phyloP scores from a whole-genome alignment of 2,797 vertebrate species.

The Labroides dimidiatus region DNA sequence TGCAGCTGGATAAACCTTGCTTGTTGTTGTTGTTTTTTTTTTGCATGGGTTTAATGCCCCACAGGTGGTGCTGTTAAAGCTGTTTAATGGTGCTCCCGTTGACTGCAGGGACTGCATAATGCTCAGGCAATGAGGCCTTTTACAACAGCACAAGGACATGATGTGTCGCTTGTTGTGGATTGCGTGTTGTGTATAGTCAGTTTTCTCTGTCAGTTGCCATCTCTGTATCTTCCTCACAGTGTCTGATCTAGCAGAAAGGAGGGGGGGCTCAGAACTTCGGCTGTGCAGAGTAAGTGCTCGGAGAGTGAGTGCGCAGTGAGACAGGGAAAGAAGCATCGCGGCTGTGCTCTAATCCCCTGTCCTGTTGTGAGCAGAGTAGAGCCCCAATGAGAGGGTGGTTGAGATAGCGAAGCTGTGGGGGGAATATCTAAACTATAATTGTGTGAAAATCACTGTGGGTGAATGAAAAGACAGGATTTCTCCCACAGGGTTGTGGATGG shows the following conservation, averaged over 20 bases:
- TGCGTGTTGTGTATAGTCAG: background rate
- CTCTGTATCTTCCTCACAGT: slow-evolving; percentile 1
- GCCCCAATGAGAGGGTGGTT: background rate
- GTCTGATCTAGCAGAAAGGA: background rate
- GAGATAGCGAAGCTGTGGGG: background rate
- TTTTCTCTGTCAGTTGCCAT: background rate
- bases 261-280: slow-evolving; percentile 2
- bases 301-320: slow-evolving; percentile 1
- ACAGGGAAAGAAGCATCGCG: slow-evolving; percentile 4
- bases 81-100: background rate
- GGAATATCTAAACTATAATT: slow-evolving; percentile 9
- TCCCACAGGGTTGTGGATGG: background rate
- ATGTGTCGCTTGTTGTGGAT: background rate
- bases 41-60: background rate
- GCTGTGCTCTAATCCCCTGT: slow-evolving; percentile 6
- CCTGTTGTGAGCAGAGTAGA: slow-evolving; percentile 13
- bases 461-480: slow-evolving; percentile 8
- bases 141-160: background rate
- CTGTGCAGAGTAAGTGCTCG: background rate
- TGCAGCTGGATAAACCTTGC: too few relatives aligned
- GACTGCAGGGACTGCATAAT: background rate
- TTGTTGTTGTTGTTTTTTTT: too few relatives aligned
- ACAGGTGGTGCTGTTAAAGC: background rate
- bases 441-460: slow-evolving; percentile 23
- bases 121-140: background rate